These are phyloP conservation scores for Glossophaga mutica DNA, from an alignment of 2,797 vertebrate genomes.

Conservation along the genomic window DNA sequence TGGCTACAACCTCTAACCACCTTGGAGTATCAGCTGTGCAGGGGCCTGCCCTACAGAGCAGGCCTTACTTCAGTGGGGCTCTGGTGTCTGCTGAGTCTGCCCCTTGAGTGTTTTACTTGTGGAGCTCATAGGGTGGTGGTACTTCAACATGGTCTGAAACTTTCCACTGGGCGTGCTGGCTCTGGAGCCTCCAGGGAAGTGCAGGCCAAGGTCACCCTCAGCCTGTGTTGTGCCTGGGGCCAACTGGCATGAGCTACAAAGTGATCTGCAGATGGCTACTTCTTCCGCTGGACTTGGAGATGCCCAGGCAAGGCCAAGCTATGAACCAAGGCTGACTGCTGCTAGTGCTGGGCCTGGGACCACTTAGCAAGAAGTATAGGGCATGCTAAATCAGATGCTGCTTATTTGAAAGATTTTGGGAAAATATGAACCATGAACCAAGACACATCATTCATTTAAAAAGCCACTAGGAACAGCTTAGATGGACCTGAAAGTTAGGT, in stretches of 20 bases:
- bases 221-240: background rate
- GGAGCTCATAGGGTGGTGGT: background rate
- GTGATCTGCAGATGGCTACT: background rate
- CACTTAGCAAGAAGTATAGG: background rate
- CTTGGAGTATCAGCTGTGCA: background rate
- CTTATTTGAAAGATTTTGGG: too few species aligned
- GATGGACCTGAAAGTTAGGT: background rate
- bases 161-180: background rate
- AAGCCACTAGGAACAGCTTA: background rate
- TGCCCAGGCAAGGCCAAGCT: background rate
- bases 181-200: background rate
- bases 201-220: background rate
- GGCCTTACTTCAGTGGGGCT: background rate
- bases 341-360: background rate
- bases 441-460: too few species aligned
- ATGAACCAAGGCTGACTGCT: background rate
- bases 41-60: background rate
- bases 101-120: background rate
- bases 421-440: too few species aligned
- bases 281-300: background rate
- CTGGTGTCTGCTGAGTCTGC: background rate
- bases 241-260: background rate
- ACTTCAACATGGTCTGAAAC: background rate
- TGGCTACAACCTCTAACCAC: background rate
- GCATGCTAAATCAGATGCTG: too few species aligned